phyloP scores from a whole-genome alignment of 2,888 invertebrate species.

The Podotricha telesiphe region DNA sequence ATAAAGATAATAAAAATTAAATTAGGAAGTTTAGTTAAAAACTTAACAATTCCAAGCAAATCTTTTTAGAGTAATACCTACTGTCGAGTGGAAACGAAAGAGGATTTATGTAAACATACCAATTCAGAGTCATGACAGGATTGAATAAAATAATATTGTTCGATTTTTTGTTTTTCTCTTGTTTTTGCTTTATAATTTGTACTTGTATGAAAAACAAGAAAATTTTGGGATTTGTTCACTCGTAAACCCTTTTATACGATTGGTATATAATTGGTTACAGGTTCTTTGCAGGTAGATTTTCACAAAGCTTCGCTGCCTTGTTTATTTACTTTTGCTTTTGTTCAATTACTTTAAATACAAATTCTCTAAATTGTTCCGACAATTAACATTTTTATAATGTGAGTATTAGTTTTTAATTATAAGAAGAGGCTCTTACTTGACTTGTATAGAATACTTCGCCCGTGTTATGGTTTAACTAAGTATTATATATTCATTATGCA shows the following conservation, averaged over 20 bases:
- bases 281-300: not conserved
- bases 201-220: not conserved
- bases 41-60: no score
- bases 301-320: not conserved
- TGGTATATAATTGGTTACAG: not conserved
- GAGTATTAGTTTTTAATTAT: no score
- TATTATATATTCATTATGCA: constrained; percentile 5
- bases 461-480: not conserved
- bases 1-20: no score
- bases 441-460: not conserved
- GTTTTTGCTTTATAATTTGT: not conserved
- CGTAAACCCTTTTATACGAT: not conserved
- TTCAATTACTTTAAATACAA: not conserved
- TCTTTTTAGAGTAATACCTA: not conserved
- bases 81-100: not conserved
- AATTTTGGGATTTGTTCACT: not conserved
- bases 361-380: not conserved
- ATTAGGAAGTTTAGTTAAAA: no score
- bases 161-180: not conserved
- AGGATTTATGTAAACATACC: not conserved
- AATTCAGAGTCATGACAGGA: not conserved
- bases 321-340: no score
- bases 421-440: no score
- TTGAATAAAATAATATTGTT: not conserved
- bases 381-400: no score